phyloP scores from a whole-genome alignment of 2,888 invertebrate genomes.

The Lamellibrachia columna region DNA sequence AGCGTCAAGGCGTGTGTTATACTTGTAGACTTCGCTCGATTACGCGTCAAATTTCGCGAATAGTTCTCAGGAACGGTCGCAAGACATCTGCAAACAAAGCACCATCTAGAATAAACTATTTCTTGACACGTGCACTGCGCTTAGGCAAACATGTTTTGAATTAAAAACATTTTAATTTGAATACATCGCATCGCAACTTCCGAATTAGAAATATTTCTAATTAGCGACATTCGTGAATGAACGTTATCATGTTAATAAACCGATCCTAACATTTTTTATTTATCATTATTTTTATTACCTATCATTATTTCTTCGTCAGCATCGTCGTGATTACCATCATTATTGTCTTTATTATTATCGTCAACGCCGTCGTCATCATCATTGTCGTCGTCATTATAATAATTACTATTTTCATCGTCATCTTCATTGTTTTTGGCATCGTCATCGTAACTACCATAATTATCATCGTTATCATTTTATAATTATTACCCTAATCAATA shows the following conservation, averaged over 20 bases:
- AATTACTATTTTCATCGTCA: not conserved
- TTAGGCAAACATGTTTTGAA: not conserved
- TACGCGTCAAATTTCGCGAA: not conserved
- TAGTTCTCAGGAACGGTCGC: not conserved
- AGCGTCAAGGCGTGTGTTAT: not conserved
- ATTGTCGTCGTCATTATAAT: not conserved
- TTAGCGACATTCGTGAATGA: not conserved
- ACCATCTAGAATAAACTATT: not conserved
- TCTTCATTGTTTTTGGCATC: not conserved
- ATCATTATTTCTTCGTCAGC: no score
- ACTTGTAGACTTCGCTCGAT: not conserved
- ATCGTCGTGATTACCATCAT: no score
- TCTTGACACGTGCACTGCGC: not conserved
- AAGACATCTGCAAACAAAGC: not conserved
- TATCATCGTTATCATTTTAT: not conserved
- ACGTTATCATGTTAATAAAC: not conserved
- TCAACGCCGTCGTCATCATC: not conserved
- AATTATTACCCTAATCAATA: not conserved
- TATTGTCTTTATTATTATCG: not conserved
- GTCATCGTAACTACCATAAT: not conserved
- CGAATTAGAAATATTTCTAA: not conserved
- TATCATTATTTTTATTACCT: not conserved
- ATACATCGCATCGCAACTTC: not conserved
- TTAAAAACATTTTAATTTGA: not conserved
- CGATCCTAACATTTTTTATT: not conserved